Base-by-base conservation (phyloP, 64 coral and sea anemone genomes). In the Stichodactyla helianthus region DNA sequence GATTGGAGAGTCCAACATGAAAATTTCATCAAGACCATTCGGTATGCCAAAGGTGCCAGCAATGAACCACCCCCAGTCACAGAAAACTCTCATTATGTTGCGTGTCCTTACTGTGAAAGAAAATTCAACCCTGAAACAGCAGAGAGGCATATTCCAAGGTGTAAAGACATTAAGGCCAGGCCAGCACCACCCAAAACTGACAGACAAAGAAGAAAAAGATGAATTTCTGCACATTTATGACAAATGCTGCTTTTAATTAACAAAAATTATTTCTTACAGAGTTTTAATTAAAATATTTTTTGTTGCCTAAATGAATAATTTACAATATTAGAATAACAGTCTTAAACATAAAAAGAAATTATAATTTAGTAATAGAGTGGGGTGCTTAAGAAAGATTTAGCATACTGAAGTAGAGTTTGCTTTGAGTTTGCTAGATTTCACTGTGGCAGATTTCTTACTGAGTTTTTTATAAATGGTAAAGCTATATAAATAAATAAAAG, bases 111-210 rank as follows among this genome's bases (percentile, higher is more conserved):
- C 87, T 98, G 95, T 57, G 63, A 98, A 52, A 93, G 95, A 67
- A 98, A 94, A 85, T 98, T 98, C 85, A 98, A 98, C 63, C 54
- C 89, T 61, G 89, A 89, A 28, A 83, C 92, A 57, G 95, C 95
- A 77, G 95, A 98, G 63, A 91, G 95, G 22, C 95, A 98, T 27
- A 98, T 98, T 53, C 95, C 95, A 86, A 93, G 93, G 70, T 98
- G 95, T 88, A 98, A 98, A 86, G 95, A 98, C 59, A 98, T 93
- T 15, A 93, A 93, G 50, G 84, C 92, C 18, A 87, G 93, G 11
- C 87, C 87, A 86, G 84, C 83, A 19, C 82, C 85, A 63, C 68
- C 65, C 56, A 86, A 86, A 50, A 70, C 56, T 6, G 82, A 85
- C 18, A 88, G 77, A 76, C 6, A 88, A 31, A 84, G 86, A 84